Conservation (phyloP, 1,140 invertebrate species). For the Pseudoatta argentina region DNA sequence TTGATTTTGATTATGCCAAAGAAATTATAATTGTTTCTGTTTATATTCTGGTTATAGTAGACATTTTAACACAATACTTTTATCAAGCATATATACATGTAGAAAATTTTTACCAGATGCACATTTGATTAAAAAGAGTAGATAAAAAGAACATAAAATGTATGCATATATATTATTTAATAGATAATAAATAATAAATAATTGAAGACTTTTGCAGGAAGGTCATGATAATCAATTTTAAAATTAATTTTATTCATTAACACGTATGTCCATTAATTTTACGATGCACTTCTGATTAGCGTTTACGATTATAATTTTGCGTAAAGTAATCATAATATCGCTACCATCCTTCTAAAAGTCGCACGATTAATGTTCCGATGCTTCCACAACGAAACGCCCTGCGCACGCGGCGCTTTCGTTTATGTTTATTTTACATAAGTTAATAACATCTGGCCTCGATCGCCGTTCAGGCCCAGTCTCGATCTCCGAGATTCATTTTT, state of each 20-base stretch:
- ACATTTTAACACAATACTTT: not conserved
- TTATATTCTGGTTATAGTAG: not conserved
- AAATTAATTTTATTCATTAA: constrained; percentile 34
- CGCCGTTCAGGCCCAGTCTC: constrained; percentile 56
- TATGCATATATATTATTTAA: no score
- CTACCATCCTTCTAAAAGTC: constrained; percentile 38
- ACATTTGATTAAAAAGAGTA: constrained; percentile 9
- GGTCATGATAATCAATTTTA: not conserved
- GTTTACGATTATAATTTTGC: constrained; percentile 32
- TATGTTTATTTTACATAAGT: constrained; percentile 55
- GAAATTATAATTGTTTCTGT: constrained; percentile 5
- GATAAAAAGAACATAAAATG: no score
- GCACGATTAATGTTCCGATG: constrained; percentile 47
- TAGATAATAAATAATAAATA: not conserved
- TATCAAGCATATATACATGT: not conserved
- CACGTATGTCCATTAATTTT: constrained; percentile 2
- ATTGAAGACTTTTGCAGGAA: not conserved
- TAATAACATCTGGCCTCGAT: constrained; percentile 68
- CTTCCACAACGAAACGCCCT: constrained; percentile 32
- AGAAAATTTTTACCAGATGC: not conserved
- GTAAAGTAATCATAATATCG: constrained; percentile 48
- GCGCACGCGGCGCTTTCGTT: constrained; percentile 44
- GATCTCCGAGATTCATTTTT: constrained; percentile 67
- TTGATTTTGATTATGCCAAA: not conserved
- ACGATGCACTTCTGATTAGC: not conserved